Conservation (phyloP, 2,113 vertebrate genomes). For the Machaerirhynchus nigripectus region DNA sequence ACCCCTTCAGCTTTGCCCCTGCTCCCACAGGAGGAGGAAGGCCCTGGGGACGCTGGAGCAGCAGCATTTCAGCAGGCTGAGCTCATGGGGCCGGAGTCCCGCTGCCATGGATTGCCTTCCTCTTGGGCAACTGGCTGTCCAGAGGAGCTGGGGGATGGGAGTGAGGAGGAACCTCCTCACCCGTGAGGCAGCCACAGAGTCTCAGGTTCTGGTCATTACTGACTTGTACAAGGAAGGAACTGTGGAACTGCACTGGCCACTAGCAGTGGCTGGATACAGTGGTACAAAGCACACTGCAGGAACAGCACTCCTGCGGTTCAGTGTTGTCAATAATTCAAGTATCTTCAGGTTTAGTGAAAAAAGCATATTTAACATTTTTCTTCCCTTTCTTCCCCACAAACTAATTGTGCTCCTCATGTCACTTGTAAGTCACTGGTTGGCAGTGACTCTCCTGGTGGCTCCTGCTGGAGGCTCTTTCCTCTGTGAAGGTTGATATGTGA, state of each 20-base stretch:
- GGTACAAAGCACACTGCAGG: not conserved
- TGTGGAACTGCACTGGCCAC: not conserved
- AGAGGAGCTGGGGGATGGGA: not conserved
- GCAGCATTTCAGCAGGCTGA: not conserved
- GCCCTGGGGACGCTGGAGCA: rapidly evolving
- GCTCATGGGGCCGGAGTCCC: not conserved
- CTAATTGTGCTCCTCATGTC: not conserved
- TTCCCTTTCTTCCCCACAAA: not conserved
- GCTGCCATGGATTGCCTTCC: not conserved
- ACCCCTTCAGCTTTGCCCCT: not conserved
- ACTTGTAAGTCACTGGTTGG: not conserved
- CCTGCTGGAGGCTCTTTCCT: not conserved
- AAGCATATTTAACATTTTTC: not conserved
- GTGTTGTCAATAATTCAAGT: not conserved
- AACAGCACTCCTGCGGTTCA: rapidly evolving
- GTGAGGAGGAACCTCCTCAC: not conserved
- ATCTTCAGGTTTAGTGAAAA: not conserved
- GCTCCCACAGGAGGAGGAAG: not conserved
- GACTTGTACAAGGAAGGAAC: not conserved
- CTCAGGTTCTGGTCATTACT: not conserved
- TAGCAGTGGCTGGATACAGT: not conserved
- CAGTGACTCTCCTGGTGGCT: not conserved
- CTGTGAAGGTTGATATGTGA: not conserved
- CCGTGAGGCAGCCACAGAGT: rapidly evolving
- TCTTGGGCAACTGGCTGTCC: not conserved